phyloP scores from a whole-genome alignment of 2,888 invertebrate genomes.

The Aethes cnicana region DNA sequence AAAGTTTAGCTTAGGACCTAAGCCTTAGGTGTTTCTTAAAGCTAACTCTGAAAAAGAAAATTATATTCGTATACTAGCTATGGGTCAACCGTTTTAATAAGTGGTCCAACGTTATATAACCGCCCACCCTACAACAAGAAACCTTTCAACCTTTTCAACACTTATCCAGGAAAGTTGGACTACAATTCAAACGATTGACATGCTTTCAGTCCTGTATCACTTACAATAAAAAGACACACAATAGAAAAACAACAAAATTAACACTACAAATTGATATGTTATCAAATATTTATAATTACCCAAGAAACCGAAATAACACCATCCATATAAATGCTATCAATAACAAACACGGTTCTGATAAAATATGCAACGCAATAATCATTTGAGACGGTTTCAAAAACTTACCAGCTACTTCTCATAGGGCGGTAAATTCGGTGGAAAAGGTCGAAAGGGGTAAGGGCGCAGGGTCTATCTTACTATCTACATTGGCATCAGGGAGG shows the following conservation, averaged over 20 bases:
- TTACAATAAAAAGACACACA: slow-evolving; percentile 33
- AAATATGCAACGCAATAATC: slow-evolving; percentile 29
- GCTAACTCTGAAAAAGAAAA: slow-evolving; percentile 31
- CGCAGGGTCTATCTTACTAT: slow-evolving; percentile 49
- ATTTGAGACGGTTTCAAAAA: slow-evolving; percentile 7
- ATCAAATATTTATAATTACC: slow-evolving; percentile 34
- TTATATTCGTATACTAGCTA: slow-evolving; percentile 39
- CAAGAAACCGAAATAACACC: slow-evolving; percentile 18
- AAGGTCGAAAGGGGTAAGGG: slow-evolving; percentile 64
- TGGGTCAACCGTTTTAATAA: too few species aligned
- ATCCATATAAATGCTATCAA: slow-evolving; percentile 18
- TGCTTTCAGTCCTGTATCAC: slow-evolving; percentile 35
- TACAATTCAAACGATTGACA: too few species aligned
- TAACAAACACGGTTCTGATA: slow-evolving; percentile 23
- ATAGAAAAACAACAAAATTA: slow-evolving; percentile 31
- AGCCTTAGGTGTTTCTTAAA: slow-evolving; percentile 28
- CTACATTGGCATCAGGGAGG: slow-evolving; percentile 83
- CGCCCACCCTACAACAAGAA: too few species aligned
- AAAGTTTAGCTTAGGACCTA: slow-evolving; percentile 33
- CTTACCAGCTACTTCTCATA: slow-evolving; percentile 47
- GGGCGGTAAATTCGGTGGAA: slow-evolving; percentile 77
- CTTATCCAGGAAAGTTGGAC: too few species aligned
- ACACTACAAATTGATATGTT: slow-evolving; percentile 54
- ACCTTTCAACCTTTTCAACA: too few species aligned
- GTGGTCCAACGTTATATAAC: too few species aligned